These are phyloP conservation scores for Mesoligia furuncula DNA, from an alignment of 2,888 invertebrate genomes.

Conservation along the genomic window DNA sequence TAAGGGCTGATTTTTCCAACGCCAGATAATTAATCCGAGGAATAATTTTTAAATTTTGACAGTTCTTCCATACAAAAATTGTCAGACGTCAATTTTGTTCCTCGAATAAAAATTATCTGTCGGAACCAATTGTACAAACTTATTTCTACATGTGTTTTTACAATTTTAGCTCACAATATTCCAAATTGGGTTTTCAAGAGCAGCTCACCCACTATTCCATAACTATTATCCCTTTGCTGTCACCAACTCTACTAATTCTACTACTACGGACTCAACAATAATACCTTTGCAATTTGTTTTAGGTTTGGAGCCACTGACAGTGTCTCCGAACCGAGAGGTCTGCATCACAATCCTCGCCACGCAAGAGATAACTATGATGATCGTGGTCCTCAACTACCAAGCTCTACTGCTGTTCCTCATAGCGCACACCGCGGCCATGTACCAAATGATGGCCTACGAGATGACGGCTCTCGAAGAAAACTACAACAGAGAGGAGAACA, in stretches of 20 bases:
- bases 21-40: no score
- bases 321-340: slow-evolving; percentile 76
- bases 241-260: background rate
- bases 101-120: no score
- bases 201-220: background rate
- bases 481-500: slow-evolving; percentile 58
- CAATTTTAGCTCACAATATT: background rate
- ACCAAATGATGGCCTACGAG: slow-evolving; percentile 77
- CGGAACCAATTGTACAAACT: background rate
- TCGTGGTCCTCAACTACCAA: slow-evolving; percentile 79
- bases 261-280: background rate
- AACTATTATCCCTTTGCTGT: background rate
- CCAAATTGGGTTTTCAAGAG: background rate
- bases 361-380: slow-evolving; percentile 75
- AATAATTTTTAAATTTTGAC: no score
- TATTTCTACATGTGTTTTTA: background rate
- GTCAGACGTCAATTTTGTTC: no score
- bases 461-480: slow-evolving; percentile 71
- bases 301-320: slow-evolving; percentile 80
- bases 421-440: slow-evolving; percentile 79
- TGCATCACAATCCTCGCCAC: slow-evolving; percentile 72
- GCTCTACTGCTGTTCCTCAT: slow-evolving; percentile 78
- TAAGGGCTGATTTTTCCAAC: no score
- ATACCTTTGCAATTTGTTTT: slow-evolving; percentile 11
- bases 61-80: no score